phyloP scores from a whole-genome alignment of 2,888 invertebrate species.

The Lepidochitona cinerea region DNA sequence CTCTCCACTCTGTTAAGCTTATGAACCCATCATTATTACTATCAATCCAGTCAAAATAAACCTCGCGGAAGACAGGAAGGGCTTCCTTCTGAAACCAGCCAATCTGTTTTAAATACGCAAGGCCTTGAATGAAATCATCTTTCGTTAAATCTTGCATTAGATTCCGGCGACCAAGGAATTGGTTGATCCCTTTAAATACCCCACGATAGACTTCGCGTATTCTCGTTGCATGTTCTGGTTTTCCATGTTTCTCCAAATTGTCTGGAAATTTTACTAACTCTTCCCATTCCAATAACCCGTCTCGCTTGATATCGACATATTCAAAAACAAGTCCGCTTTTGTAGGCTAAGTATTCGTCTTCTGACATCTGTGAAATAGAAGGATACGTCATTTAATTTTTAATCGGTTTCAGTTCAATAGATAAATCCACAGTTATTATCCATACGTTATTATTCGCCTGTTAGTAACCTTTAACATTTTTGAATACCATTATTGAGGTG shows the following conservation, averaged over 20 bases:
- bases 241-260: neutral
- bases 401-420: too few species aligned
- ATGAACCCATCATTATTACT: neutral
- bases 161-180: too few species aligned
- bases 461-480: too few species aligned
- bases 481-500: too few species aligned
- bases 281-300: neutral
- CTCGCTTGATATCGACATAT: neutral
- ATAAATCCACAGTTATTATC: too few species aligned
- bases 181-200: too few species aligned
- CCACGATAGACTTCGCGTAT: neutral
- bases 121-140: neutral
- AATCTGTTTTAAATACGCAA: neutral
- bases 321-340: neutral
- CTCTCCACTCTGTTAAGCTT: neutral
- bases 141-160: too few species aligned
- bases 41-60: neutral
- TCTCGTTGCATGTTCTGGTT: neutral
- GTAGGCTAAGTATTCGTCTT: too few species aligned
- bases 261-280: neutral
- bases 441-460: too few species aligned
- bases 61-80: neutral
- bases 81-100: neutral
- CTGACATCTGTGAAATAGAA: too few species aligned
- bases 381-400: too few species aligned